These are phyloP conservation scores for Cottoperca gobio DNA, from an alignment of 2,797 vertebrate genomes.

Conservation along the genomic window DNA sequence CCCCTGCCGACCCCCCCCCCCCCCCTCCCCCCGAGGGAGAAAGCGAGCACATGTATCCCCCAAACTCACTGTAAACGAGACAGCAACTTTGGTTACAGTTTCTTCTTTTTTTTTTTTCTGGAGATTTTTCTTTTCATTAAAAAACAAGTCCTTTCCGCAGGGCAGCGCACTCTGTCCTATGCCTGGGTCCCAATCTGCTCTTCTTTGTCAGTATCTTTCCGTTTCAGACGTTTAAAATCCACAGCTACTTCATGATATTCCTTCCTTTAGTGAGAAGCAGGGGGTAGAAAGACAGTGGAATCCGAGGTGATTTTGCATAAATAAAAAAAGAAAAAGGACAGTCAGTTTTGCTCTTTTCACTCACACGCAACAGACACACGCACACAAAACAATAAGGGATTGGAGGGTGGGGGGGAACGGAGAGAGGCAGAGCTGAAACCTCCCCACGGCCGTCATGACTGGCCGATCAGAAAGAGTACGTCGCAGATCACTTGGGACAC, in stretches of 20 bases:
- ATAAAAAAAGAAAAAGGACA: slow-evolving; percentile 91
- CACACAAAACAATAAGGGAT: slow-evolving; percentile 53
- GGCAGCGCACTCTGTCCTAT: slow-evolving; percentile 90
- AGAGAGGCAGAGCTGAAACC: slow-evolving; percentile 79
- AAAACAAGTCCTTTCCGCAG: slow-evolving; percentile 86
- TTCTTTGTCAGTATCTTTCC: slow-evolving; percentile 69
- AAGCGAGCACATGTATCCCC: slow-evolving; percentile 87
- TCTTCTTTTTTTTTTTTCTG: slow-evolving; percentile 70
- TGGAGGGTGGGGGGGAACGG: slow-evolving; percentile 60
- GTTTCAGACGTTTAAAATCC: slow-evolving; percentile 76
- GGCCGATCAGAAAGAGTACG: slow-evolving; percentile 99
- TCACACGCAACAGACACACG: slow-evolving; percentile 85
- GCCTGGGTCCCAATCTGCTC: slow-evolving; percentile 84
- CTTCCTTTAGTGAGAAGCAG: slow-evolving; percentile 93
- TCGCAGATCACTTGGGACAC: slow-evolving; percentile 99
- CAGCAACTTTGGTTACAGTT: slow-evolving; percentile 99
- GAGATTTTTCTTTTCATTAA: slow-evolving; percentile 80
- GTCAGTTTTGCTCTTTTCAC: slow-evolving; percentile 93
- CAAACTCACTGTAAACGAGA: slow-evolving; percentile 99
- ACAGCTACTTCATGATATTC: slow-evolving; percentile 85
- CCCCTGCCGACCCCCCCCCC: slow-evolving; percentile 50
- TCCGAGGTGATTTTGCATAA: slow-evolving; percentile 99
- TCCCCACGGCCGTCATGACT: slow-evolving; percentile 98
- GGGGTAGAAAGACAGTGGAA: slow-evolving; percentile 92
- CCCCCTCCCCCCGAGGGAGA: slow-evolving; percentile 73